phyloP scores from a whole-genome alignment of 2,888 invertebrate genomes.

The Callinectes sapidus region DNA sequence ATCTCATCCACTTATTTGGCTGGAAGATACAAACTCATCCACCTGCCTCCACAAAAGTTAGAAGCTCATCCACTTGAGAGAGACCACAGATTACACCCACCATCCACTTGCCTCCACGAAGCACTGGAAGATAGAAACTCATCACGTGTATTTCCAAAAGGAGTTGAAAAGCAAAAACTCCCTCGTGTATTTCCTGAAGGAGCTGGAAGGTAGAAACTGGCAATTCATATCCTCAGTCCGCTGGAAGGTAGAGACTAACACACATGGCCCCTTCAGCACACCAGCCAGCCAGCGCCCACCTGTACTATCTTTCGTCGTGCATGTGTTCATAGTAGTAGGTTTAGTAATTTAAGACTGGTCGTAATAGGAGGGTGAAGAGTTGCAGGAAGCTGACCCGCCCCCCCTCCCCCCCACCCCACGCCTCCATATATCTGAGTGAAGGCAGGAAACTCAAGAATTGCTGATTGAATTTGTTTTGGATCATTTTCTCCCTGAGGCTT shows the following conservation, averaged over 20 bases:
- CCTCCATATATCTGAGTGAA: background rate
- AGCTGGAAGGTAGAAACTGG: background rate
- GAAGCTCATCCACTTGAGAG: too few species aligned
- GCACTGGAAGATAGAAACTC: too few species aligned
- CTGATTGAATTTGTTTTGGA: slow-evolving; percentile 14
- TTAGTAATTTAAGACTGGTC: background rate
- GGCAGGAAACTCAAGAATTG: background rate
- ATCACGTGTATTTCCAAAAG: too few species aligned
- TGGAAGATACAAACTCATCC: too few species aligned
- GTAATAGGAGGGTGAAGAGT: background rate
- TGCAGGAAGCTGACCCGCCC: background rate
- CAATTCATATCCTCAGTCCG: background rate
- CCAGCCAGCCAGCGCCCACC: too few species aligned
- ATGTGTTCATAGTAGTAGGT: background rate
- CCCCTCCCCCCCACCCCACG: background rate
- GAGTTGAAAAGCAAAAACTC: too few species aligned
- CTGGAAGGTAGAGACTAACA: background rate
- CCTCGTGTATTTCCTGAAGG: too few species aligned
- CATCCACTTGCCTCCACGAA: too few species aligned
- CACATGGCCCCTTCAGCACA: background rate
- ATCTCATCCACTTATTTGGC: too few species aligned
- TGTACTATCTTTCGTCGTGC: background rate
- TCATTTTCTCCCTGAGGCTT: background rate
- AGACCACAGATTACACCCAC: too few species aligned
- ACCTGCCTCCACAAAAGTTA: too few species aligned